Percentiles rank a stretch among this genome's conserved stretches.
Conservation (phyloP, 92 coral and sea anemone genomes). For the Palythoa grandis region DNA sequence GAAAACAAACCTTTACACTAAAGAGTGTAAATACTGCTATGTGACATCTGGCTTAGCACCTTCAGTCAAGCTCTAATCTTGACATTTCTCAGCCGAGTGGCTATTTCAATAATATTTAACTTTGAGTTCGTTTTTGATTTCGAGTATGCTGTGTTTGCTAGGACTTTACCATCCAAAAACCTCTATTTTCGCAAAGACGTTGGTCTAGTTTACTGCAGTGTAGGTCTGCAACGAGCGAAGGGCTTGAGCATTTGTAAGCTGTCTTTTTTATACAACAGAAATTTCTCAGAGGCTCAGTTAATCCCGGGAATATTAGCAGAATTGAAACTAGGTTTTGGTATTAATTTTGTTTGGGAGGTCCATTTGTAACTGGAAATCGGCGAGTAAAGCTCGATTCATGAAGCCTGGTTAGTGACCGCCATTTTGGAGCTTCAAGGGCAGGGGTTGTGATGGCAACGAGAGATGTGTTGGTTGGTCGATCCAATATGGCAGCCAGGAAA, state of each 20-base stretch:
- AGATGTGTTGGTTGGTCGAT: neutral
- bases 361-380: slow-evolving; percentile 14
- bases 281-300: slow-evolving; percentile 43
- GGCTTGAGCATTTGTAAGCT: too few relatives aligned
- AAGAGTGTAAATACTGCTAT: too few relatives aligned
- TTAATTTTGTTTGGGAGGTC: neutral
- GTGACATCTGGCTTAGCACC: neutral
- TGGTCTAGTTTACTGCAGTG: too few relatives aligned
- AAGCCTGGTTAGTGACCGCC: slow-evolving; percentile 24
- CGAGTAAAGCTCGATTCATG: neutral
- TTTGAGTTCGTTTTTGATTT: too few relatives aligned
- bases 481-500: slow-evolving; percentile 31
- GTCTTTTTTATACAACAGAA: neutral
- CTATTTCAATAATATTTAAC: too few relatives aligned
- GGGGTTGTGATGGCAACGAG: slow-evolving; percentile 31
- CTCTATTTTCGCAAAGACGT: too few relatives aligned
- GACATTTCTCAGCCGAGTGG: too few relatives aligned
- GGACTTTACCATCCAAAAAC: too few relatives aligned
- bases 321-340: slow-evolving; percentile 35
- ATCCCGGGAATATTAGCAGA: slow-evolving; percentile 30
- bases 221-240: too few relatives aligned
- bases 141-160: too few relatives aligned
- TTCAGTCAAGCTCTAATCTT: too few relatives aligned
- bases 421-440: slow-evolving; percentile 19
- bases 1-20: too few relatives aligned